These are phyloP conservation scores for Cyphomyrus plagiostoma DNA, from an alignment of 2,113 vertebrate species.

Conservation along the genomic window DNA sequence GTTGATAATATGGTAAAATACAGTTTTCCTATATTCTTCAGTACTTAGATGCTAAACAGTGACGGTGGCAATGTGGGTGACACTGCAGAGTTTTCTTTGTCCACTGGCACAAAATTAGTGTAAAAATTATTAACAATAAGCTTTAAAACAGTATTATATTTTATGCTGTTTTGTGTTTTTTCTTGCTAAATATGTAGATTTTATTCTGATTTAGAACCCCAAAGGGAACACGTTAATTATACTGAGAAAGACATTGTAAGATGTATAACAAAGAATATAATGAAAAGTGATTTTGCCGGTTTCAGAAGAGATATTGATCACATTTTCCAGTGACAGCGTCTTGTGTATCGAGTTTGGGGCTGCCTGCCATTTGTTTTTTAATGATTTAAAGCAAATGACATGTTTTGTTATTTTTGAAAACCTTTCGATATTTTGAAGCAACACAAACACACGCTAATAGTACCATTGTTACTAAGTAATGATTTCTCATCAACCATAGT, in stretches of 20 bases:
- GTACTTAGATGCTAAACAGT: not conserved
- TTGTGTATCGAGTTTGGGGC: not conserved
- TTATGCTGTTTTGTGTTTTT: not conserved
- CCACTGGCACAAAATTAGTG: not conserved
- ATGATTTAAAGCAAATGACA: not conserved
- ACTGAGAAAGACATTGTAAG: not conserved
- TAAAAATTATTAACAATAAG: not conserved
- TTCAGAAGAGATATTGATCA: not conserved
- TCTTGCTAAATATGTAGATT: not conserved
- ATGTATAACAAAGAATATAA: not conserved
- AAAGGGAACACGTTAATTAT: not conserved
- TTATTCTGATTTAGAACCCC: not conserved
- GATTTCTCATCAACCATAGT: not conserved
- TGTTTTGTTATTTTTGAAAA: not conserved
- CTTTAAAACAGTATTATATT: not conserved
- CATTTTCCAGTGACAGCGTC: not conserved
- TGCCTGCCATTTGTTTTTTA: not conserved
- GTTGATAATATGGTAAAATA: not conserved
- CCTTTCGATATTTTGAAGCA: not conserved
- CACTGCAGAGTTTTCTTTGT: not conserved
- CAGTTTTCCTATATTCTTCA: not conserved
- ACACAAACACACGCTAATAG: slow-evolving; percentile 2
- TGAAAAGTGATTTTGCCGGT: not conserved
- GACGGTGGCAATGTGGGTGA: not conserved
- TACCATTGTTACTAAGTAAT: not conserved